phyloP scores from a whole-genome alignment of 2,797 vertebrate species.

The Anguilla marmorata region DNA sequence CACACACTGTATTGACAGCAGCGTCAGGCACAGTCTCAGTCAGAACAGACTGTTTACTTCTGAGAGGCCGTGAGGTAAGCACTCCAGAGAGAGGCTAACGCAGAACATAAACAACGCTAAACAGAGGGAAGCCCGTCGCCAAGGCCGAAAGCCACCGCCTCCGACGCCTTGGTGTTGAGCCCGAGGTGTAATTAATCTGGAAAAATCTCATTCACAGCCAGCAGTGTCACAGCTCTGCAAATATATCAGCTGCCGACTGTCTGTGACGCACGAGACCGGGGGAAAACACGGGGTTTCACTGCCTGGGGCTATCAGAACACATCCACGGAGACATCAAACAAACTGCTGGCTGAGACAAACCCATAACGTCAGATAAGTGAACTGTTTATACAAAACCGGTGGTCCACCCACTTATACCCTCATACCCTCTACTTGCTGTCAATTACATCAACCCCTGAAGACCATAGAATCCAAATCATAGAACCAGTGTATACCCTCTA shows the following conservation, averaged over 20 bases:
- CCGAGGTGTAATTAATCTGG: constrained; percentile 62
- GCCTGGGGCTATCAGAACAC: neutral
- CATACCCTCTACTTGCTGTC: neutral
- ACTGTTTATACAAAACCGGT: neutral
- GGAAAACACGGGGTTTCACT: neutral
- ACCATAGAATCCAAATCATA: neutral
- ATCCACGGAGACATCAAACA: neutral
- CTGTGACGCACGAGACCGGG: constrained; percentile 3
- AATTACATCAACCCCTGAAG: neutral
- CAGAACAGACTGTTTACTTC: constrained; percentile 13
- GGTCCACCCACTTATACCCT: neutral
- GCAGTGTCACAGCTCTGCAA: neutral
- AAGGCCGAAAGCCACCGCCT: constrained; percentile 63
- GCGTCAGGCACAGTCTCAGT: neutral
- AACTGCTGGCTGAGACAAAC: neutral
- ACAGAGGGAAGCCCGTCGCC: constrained; percentile 39
- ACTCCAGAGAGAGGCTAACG: constrained; percentile 31
- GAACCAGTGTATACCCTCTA: neutral
- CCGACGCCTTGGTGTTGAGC: constrained; percentile 53
- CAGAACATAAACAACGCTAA: constrained; percentile 48
- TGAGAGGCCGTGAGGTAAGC: constrained; percentile 25
- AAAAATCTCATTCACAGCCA: constrained; percentile 50
- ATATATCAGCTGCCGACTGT: neutral
- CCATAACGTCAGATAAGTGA: neutral
- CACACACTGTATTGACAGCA: neutral